These are phyloP conservation scores for Steromphala cineraria DNA, from an alignment of 2,888 invertebrate species.

Conservation along the genomic window DNA sequence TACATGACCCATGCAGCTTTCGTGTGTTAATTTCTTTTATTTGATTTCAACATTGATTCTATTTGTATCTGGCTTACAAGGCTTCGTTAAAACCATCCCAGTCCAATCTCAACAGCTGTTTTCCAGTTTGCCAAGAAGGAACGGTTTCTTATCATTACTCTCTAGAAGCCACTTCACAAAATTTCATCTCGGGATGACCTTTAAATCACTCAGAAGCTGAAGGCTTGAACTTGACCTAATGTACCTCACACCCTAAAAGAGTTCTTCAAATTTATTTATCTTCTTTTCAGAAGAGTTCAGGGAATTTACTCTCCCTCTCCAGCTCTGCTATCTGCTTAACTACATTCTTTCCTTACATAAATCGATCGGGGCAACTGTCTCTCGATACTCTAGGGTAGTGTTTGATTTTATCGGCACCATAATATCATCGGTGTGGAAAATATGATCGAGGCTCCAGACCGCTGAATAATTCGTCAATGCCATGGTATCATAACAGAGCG, in stretches of 20 bases:
- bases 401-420: slow-evolving; percentile 6
- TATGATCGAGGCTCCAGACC: not conserved
- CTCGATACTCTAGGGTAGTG: not conserved
- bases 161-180: too few relatives aligned
- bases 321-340: not conserved
- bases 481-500: not conserved
- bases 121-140: too few relatives aligned
- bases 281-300: not conserved
- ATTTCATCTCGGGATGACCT: too few relatives aligned
- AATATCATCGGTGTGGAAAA: not conserved
- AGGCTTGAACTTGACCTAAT: not conserved
- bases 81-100: too few relatives aligned
- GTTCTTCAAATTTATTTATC: not conserved
- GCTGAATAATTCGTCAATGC: not conserved
- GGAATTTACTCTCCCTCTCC: not conserved
- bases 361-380: slow-evolving; percentile 12
- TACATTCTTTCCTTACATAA: slow-evolving; percentile 17
- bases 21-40: too few relatives aligned
- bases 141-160: too few relatives aligned
- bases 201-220: too few relatives aligned
- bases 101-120: too few relatives aligned
- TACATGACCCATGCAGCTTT: too few relatives aligned
- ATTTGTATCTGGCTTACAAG: too few relatives aligned
- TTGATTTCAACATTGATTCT: too few relatives aligned
- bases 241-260: not conserved